These are phyloP conservation scores for Oryzias woworae DNA, from an alignment of 2,113 vertebrate genomes.

Conservation along the genomic window DNA sequence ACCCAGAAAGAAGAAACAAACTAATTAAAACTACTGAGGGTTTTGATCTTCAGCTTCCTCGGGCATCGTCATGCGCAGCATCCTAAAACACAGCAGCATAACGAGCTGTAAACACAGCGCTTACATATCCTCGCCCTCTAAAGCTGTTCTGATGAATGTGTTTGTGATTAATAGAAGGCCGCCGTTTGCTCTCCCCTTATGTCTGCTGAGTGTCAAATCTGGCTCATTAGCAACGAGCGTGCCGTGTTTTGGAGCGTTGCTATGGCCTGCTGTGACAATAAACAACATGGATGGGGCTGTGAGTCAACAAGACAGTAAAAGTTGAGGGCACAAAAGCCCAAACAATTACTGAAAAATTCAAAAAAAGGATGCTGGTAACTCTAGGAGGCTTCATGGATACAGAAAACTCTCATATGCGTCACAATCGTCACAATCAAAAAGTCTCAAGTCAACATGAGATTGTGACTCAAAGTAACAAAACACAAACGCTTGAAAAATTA, in stretches of 20 bases:
- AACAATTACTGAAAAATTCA: not conserved
- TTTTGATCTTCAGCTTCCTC: conserved; percentile 11
- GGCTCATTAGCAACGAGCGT: conserved; percentile 12
- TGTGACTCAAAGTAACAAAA: no score
- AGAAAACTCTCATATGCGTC: not conserved
- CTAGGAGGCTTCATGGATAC: not conserved
- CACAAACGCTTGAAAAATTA: no score
- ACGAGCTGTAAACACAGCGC: conserved; percentile 4
- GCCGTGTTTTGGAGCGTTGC: conserved; percentile 3
- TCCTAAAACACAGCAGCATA: conserved; percentile 2
- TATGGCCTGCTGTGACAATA: conserved; percentile 5
- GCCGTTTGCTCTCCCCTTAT: not conserved
- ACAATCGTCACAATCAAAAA: not conserved
- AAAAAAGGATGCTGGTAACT: not conserved
- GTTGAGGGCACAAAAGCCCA: not conserved
- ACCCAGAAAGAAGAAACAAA: conserved; percentile 28
- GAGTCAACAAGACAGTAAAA: conserved; percentile 1
- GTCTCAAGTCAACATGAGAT: not conserved
- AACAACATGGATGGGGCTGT: not conserved
- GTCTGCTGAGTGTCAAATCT: conserved; percentile 5
- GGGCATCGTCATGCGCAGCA: not conserved
- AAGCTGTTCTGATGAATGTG: conserved; percentile 6
- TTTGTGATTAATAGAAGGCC: not conserved
- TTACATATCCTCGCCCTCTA: not conserved
- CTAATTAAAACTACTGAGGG: conserved; percentile 18